Evolutionary conservation across 2,888 invertebrate species (phyloP).

Genomic region (Zaprionus obscuricornis): DNA sequence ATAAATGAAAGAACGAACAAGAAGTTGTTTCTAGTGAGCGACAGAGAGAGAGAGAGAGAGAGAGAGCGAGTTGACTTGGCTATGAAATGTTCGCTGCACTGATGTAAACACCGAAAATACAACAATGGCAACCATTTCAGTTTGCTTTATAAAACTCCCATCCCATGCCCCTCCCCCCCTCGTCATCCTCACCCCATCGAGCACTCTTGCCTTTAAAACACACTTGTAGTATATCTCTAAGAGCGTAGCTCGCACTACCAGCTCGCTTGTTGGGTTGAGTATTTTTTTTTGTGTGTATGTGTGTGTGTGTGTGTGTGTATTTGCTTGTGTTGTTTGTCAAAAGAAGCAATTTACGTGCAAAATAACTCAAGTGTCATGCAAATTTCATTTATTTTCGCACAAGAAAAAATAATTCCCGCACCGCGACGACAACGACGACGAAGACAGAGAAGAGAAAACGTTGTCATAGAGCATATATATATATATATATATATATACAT

Average conservation of each 20-base stretch:
- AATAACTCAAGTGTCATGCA: constrained; percentile 83
- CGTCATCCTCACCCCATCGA: constrained; percentile 2
- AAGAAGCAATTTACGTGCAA: constrained; percentile 82
- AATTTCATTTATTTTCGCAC: constrained; percentile 80
- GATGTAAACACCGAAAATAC: constrained; percentile 79
- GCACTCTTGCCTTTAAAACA: constrained; percentile 1
- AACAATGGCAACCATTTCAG: constrained; percentile 74
- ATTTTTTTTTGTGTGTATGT: constrained; percentile 14
- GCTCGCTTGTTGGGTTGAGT: constrained; percentile 49
- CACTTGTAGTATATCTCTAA: neutral
- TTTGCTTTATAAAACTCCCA: constrained; percentile 37
- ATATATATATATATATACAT: constrained; percentile 5
- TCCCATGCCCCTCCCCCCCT: neutral
- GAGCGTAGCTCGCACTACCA: neutral
- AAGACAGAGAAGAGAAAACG: constrained; percentile 40
- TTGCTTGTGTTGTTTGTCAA: constrained; percentile 78
- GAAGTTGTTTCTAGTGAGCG: constrained; percentile 11
- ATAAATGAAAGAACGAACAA: constrained; percentile 29
- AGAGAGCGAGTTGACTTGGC: constrained; percentile 50
- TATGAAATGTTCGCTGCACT: constrained; percentile 59
- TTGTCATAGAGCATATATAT: constrained; percentile 61
- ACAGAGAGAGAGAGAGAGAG: neutral
- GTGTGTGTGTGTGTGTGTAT: too few species aligned
- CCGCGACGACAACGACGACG: constrained; percentile 27
- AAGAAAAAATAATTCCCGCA: constrained; percentile 74